Evolutionary conservation across 2,113 vertebrate genomes (phyloP).

Genomic region (Colinus virginianus): DNA sequence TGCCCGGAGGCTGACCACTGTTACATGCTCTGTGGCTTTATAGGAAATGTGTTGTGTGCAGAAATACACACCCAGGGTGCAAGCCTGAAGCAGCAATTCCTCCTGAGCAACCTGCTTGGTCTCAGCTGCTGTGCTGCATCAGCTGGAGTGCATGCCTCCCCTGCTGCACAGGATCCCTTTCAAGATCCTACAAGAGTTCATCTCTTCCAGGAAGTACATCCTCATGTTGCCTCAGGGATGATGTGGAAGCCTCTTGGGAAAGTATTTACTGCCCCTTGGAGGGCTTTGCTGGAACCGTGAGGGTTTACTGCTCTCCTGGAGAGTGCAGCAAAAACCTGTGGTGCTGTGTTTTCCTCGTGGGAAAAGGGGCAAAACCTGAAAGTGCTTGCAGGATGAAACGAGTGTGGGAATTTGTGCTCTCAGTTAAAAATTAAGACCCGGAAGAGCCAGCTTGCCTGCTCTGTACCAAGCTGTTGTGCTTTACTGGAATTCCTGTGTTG

Average conservation of each 20-base stretch:
- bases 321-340: not conserved
- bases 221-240: not conserved
- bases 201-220: not conserved
- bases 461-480: not conserved
- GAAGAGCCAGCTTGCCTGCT: not conserved
- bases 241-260: not conserved
- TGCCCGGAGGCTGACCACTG: not conserved
- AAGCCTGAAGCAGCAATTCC: not conserved
- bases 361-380: not conserved
- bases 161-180: not conserved
- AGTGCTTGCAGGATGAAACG: not conserved
- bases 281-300: not conserved
- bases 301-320: not conserved
- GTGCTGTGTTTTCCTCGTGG: not conserved
- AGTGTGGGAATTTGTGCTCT: not conserved
- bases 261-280: not conserved
- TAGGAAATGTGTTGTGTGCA: not conserved
- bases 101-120: not conserved
- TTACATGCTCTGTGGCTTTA: fast-evolving
- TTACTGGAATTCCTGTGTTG: not conserved
- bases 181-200: not conserved
- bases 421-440: not conserved
- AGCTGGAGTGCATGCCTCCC: not conserved
- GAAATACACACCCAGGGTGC: not conserved
- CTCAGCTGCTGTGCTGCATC: not conserved